Percentiles rank a stretch among this genome's conserved stretches.
phyloP scores from a whole-genome alignment of 2,888 invertebrate genomes.

The Tanypteryx hageni region DNA sequence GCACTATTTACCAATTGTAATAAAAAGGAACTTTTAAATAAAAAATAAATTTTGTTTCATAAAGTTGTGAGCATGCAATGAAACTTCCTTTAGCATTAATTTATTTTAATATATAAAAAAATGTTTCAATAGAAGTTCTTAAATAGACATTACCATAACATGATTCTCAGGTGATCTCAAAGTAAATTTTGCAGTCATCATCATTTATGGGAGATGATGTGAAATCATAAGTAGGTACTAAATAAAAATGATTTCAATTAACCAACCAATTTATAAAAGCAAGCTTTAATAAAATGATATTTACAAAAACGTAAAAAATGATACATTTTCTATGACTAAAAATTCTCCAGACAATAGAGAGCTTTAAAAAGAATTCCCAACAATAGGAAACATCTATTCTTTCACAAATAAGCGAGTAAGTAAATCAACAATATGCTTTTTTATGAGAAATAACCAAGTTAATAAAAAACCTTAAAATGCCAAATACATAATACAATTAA shows the following conservation, averaged over 20 bases:
- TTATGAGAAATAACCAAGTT: background rate
- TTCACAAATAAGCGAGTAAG: background rate
- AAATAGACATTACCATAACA: no score
- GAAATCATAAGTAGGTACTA: background rate
- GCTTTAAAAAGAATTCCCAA: constrained; percentile 23
- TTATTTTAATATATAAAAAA: no score
- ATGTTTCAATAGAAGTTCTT: no score
- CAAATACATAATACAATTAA: background rate
- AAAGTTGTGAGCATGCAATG: no score
- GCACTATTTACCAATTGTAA: no score
- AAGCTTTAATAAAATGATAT: background rate
- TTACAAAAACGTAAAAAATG: background rate
- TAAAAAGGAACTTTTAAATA: no score
- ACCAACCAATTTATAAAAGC: background rate
- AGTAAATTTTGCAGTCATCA: no score
- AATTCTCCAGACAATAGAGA: constrained; percentile 45
- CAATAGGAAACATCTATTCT: constrained; percentile 8
- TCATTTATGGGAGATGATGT: no score
- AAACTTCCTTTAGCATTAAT: no score
- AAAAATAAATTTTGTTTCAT: no score
- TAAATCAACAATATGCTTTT: background rate
- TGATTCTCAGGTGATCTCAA: no score
- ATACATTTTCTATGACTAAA: constrained; percentile 3
- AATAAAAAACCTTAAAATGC: constrained; percentile 1
- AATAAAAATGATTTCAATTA: background rate